Percentiles rank a stretch among this genome's conserved stretches.
phyloP scores from a whole-genome alignment of 2,113 vertebrate genomes.

The Monopterus albus region DNA sequence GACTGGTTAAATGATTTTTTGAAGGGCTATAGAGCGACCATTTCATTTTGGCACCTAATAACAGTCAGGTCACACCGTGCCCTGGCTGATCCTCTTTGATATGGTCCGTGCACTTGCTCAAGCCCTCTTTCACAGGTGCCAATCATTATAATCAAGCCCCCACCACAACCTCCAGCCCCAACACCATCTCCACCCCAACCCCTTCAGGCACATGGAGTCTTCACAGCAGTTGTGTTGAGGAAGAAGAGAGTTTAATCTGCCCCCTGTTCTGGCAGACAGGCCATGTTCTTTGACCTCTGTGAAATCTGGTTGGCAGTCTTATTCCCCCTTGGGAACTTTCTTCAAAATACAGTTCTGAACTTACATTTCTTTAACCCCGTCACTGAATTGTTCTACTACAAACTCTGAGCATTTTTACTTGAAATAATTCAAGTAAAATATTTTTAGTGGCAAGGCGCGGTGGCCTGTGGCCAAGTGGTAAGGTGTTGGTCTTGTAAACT shows the following conservation, averaged over 20 bases:
- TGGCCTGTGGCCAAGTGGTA: too few relatives aligned
- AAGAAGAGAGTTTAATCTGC: constrained; percentile 51
- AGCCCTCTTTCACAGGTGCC: constrained; percentile 72
- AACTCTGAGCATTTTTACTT: neutral
- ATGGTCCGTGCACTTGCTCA: constrained; percentile 70
- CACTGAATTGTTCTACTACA: too few relatives aligned
- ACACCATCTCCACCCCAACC: constrained; percentile 22
- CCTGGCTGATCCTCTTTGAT: constrained; percentile 76
- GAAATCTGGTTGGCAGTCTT: constrained; percentile 15
- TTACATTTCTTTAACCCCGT: neutral
- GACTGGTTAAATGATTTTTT: constrained; percentile 75
- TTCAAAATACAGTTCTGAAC: constrained; percentile 16
- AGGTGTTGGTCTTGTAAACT: too few relatives aligned
- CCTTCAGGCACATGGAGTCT: constrained; percentile 9
- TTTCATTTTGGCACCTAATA: constrained; percentile 79
- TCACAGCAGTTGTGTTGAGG: constrained; percentile 23
- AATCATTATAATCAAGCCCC: constrained; percentile 71
- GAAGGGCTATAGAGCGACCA: constrained; percentile 60
- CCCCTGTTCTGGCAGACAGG: constrained; percentile 33
- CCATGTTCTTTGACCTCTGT: constrained; percentile 55
- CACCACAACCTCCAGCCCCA: constrained; percentile 11
- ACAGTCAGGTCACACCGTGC: constrained; percentile 68
- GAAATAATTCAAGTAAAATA: too few relatives aligned
- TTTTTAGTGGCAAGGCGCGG: too few relatives aligned
- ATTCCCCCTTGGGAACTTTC: constrained; percentile 19